Conservation (phyloP, 2,888 invertebrate genomes). For the Halocaridina rubra region DNA sequence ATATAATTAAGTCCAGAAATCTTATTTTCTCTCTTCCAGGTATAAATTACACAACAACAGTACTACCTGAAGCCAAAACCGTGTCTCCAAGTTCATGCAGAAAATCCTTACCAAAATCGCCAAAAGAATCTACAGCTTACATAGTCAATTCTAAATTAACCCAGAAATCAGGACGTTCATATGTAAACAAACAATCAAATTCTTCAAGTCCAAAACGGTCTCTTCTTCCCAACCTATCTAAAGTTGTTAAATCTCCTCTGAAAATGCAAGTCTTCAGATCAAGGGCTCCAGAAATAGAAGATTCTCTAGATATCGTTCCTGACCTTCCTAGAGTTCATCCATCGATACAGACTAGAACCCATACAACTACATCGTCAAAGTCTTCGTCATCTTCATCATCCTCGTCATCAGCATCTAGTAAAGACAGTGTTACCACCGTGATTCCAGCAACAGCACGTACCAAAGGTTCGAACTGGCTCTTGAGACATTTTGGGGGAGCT, state of each 20-base stretch:
- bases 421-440: slow-evolving; percentile 51
- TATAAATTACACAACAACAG: no score
- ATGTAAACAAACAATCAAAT: no score
- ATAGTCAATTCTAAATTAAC: no score
- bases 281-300: neutral
- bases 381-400: slow-evolving; percentile 57
- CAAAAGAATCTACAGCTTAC: no score
- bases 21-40: no score
- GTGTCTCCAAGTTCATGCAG: no score
- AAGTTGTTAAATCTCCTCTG: slow-evolving; percentile 34
- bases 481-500: slow-evolving; percentile 37
- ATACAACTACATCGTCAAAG: slow-evolving; percentile 43
- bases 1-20: no score
- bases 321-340: neutral
- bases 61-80: no score
- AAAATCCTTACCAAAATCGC: no score
- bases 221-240: slow-evolving; percentile 33
- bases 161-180: no score
- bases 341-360: slow-evolving; percentile 30
- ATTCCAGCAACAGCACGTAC: slow-evolving; percentile 29
- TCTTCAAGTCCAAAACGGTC: slow-evolving; percentile 24
- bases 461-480: slow-evolving; percentile 41
- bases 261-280: slow-evolving; percentile 13
- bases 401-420: slow-evolving; percentile 47
- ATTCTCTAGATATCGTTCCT: neutral